phyloP scores from a whole-genome alignment of 64 coral and sea anemone species.

The Montipora cactus region DNA sequence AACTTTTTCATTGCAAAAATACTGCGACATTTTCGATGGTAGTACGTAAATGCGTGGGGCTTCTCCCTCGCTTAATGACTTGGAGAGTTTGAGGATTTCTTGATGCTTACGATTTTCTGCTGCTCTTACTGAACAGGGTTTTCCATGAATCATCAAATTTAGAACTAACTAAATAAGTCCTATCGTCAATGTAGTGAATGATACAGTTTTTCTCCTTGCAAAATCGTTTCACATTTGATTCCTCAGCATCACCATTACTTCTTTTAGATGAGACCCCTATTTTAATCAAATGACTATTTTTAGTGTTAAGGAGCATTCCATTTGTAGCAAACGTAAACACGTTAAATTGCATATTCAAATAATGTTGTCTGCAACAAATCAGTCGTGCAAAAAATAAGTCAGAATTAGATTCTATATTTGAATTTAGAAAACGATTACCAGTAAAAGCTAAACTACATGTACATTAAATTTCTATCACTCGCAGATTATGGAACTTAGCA shows the following conservation, averaged over 20 bases:
- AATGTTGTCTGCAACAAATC: slow-evolving; percentile 24
- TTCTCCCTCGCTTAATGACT: slow-evolving; percentile 10
- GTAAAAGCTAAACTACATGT: not conserved
- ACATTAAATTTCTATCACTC: not conserved
- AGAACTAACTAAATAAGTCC: slow-evolving; percentile 40
- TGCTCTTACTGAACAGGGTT: slow-evolving; percentile 61
- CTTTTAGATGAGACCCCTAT: not conserved
- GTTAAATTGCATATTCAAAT: not conserved
- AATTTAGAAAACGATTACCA: not conserved
- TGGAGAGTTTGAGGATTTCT: not conserved
- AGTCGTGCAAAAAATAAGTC: too few species aligned
- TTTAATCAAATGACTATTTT: not conserved
- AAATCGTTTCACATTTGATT: not conserved
- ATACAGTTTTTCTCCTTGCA: slow-evolving; percentile 9
- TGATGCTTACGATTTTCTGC: slow-evolving; percentile 38
- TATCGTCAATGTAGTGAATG: slow-evolving; percentile 52
- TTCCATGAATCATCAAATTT: slow-evolving; percentile 47
- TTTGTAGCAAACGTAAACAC: not conserved
- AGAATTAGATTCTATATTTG: too few species aligned
- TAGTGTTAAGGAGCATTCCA: not conserved
- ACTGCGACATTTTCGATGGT: slow-evolving; percentile 27
- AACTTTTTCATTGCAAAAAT: not conserved
- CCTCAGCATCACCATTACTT: not conserved
- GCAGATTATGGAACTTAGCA: not conserved
- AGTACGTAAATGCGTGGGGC: slow-evolving; percentile 1